A percentile compares a stretch with the other conserved stretches of the same genome.
These are phyloP conservation scores for Stegastes partitus DNA, from an alignment of 2,113 vertebrate species.

Conservation along the genomic window DNA sequence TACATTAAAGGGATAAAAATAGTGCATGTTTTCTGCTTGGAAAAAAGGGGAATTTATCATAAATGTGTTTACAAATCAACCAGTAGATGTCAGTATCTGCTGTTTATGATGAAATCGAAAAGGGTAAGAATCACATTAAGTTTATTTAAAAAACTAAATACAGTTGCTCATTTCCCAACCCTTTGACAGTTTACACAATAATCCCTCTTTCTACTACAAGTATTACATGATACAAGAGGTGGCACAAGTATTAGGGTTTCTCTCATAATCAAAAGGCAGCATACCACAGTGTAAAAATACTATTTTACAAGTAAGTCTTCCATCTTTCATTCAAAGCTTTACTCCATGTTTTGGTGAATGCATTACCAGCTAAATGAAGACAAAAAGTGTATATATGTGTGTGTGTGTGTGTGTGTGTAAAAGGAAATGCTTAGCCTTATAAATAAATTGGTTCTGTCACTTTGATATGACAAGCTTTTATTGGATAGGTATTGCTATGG, in stretches of 20 bases:
- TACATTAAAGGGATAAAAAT: constrained; percentile 4
- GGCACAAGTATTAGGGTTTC: too few relatives aligned
- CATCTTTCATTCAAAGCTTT: too few relatives aligned
- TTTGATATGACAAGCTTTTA: too few relatives aligned
- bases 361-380: too few relatives aligned
- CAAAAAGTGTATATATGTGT: too few relatives aligned
- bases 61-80: constrained; percentile 8
- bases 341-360: too few relatives aligned
- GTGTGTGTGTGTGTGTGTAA: too few relatives aligned
- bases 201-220: not conserved
- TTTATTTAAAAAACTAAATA: not conserved
- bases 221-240: not conserved
- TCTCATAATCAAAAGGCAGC: not conserved
- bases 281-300: not conserved
- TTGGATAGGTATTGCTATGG: too few relatives aligned
- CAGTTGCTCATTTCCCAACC: not conserved
- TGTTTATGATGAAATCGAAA: not conserved
- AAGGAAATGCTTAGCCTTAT: too few relatives aligned
- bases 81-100: constrained; percentile 66
- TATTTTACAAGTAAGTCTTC: not conserved
- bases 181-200: not conserved
- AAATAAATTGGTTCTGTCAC: too few relatives aligned
- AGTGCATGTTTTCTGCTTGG: not conserved
- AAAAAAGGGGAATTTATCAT: not conserved
- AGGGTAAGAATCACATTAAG: not conserved